These are phyloP conservation scores for Drosophila diplacantha DNA, from an alignment of 2,888 invertebrate species.

Conservation along the genomic window DNA sequence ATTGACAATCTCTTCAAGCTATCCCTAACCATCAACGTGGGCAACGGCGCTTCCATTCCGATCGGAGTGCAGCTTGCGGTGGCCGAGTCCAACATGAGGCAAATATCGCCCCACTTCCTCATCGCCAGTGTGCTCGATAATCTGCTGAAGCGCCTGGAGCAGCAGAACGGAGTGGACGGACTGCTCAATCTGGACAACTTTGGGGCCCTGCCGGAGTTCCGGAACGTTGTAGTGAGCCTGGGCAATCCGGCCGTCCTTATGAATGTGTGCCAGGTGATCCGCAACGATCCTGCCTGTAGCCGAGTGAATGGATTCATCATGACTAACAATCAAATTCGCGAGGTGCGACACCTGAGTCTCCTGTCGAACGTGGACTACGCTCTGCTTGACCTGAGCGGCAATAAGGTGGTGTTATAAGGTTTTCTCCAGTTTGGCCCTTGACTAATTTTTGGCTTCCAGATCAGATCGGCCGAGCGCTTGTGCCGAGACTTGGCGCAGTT, in stretches of 20 bases:
- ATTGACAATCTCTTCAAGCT: conserved; percentile 70
- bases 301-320: conserved; percentile 68
- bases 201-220: conserved; percentile 50
- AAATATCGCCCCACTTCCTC: conserved; percentile 66
- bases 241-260: conserved; percentile 65
- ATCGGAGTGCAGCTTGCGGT: conserved; percentile 68
- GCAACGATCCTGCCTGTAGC: conserved; percentile 68
- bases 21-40: conserved; percentile 57
- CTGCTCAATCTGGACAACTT: conserved; percentile 71
- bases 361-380: conserved; percentile 66
- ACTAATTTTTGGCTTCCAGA: conserved; percentile 26
- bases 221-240: conserved; percentile 63
- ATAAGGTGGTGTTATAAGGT: conserved; percentile 49
- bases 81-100: conserved; percentile 60
- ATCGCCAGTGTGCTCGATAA: conserved; percentile 52
- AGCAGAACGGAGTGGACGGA: conserved; percentile 48
- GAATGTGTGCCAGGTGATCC: conserved; percentile 64
- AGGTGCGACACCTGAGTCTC: conserved; percentile 61
- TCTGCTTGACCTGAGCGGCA: conserved; percentile 67
- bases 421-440: rapidly evolving
- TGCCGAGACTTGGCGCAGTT: conserved; percentile 63
- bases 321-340: conserved; percentile 62
- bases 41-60: conserved; percentile 50
- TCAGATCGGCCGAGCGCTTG: conserved; percentile 60
- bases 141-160: conserved; percentile 55